Evolutionary conservation across 1,140 invertebrate genomes (phyloP).

Genomic region (Drosophila kepulauana): DNA sequence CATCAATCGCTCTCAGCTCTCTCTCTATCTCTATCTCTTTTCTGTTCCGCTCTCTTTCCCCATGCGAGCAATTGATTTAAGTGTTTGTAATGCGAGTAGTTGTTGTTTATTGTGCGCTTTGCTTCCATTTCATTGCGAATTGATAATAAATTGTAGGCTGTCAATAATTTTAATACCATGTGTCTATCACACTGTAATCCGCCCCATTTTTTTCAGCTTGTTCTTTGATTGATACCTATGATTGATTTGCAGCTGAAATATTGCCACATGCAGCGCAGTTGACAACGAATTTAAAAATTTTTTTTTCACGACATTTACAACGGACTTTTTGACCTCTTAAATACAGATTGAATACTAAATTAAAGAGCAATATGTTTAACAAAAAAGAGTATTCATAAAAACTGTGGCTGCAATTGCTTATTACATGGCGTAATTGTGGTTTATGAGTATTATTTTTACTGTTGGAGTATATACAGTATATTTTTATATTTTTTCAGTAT

Average conservation of each 20-base stretch:
- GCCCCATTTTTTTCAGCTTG: slow-evolving; percentile 13
- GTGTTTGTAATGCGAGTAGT: slow-evolving; percentile 52
- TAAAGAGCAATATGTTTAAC: no score
- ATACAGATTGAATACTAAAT: no score
- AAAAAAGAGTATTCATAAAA: no score
- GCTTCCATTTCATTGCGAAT: slow-evolving; percentile 48
- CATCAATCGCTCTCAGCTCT: slow-evolving; percentile 60
- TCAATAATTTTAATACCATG: slow-evolving; percentile 77
- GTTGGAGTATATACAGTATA: no score
- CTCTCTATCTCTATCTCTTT: not conserved
- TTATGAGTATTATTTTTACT: no score
- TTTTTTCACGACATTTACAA: not conserved
- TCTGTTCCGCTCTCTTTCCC: not conserved
- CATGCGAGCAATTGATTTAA: slow-evolving; percentile 64
- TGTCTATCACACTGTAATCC: slow-evolving; percentile 63
- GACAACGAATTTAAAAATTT: slow-evolving; percentile 35
- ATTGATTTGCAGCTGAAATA: slow-evolving; percentile 51
- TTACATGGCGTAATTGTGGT: no score
- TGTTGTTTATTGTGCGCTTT: slow-evolving; percentile 40
- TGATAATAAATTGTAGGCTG: slow-evolving; percentile 79
- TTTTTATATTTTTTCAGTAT: no score
- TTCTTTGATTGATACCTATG: slow-evolving; percentile 50
- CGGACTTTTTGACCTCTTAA: no score
- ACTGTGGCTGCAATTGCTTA: no score
- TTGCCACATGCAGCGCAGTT: slow-evolving; percentile 32